phyloP scores from a whole-genome alignment of 2,888 invertebrate genomes.

The Oegoconia quadripuncta region DNA sequence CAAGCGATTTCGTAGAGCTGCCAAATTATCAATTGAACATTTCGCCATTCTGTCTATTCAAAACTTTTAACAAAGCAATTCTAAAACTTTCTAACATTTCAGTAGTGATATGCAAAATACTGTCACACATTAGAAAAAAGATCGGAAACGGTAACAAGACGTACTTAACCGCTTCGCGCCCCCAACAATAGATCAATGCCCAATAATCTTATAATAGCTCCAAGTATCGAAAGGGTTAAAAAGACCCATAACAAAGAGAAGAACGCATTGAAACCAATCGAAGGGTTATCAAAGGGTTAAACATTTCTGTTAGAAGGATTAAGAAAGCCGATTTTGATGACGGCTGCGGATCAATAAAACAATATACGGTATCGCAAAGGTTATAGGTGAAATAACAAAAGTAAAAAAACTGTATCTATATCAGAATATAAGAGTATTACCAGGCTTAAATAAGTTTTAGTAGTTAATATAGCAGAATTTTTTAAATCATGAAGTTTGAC shows the following conservation, averaged over 20 bases:
- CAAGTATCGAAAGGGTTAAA: constrained; percentile 34
- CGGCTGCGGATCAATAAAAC: constrained; percentile 40
- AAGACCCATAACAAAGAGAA: constrained; percentile 31
- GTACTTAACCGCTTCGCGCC: constrained; percentile 68
- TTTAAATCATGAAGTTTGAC: too few relatives aligned
- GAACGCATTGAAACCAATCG: constrained; percentile 39
- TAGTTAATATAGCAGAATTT: too few relatives aligned
- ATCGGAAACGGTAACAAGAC: constrained; percentile 44
- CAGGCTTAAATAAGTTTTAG: too few relatives aligned
- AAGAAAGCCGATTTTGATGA: constrained; percentile 48
- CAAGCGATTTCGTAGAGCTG: too few relatives aligned
- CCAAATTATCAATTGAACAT: too few relatives aligned
- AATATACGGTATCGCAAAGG: constrained; percentile 16
- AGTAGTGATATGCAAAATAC: constrained; percentile 9
- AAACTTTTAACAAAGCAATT: constrained; percentile 15
- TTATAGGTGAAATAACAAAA: too few relatives aligned
- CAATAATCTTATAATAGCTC: constrained; percentile 74
- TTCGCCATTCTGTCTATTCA: background rate
- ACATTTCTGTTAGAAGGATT: too few relatives aligned
- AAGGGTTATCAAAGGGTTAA: constrained; percentile 40
- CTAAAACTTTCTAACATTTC: constrained; percentile 22
- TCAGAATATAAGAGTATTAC: too few relatives aligned
- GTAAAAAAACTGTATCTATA: too few relatives aligned
- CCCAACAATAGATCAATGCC: constrained; percentile 68
- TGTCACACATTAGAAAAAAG: constrained; percentile 16